These are phyloP conservation scores for Spodoptera picta DNA, from an alignment of 2,888 invertebrate genomes.

Conservation along the genomic window DNA sequence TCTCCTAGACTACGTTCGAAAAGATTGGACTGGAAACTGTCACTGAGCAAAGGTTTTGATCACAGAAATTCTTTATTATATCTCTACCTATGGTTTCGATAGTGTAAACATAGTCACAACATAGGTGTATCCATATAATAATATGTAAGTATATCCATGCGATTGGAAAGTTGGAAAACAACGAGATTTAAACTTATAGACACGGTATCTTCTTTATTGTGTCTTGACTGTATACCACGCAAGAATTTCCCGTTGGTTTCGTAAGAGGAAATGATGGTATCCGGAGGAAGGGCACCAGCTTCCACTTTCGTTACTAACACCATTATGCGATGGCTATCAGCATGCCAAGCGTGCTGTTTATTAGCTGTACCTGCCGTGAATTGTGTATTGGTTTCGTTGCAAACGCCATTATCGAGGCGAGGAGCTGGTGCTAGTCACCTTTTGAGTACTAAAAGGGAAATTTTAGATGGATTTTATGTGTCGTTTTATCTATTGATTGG, in stretches of 20 bases:
- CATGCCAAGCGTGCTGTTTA: constrained; percentile 29
- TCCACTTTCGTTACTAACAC: constrained; percentile 46
- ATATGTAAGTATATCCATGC: no score
- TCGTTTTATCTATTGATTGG: no score
- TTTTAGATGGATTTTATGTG: no score
- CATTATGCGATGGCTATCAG: constrained; percentile 40
- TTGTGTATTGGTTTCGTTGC: constrained; percentile 15
- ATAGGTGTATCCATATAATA: no score
- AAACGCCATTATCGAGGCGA: neutral
- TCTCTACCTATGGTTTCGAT: no score
- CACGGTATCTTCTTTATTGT: constrained; percentile 15
- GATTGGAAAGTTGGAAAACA: neutral
- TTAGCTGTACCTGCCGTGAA: constrained; percentile 18
- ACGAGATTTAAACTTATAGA: constrained; percentile 6
- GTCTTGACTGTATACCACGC: constrained; percentile 21
- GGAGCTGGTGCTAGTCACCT: no score
- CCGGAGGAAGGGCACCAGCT: constrained; percentile 51
- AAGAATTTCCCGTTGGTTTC: constrained; percentile 41
- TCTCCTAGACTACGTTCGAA: no score
- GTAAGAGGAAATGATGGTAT: constrained; percentile 45
- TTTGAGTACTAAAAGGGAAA: no score
- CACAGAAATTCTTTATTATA: no score
- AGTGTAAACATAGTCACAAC: no score
- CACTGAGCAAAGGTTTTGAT: no score
- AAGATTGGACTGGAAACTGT: no score